Percentiles rank a stretch among this genome's conserved stretches.
These are phyloP conservation scores for Atta texana DNA, from an alignment of 1,140 invertebrate species.

Conservation along the genomic window DNA sequence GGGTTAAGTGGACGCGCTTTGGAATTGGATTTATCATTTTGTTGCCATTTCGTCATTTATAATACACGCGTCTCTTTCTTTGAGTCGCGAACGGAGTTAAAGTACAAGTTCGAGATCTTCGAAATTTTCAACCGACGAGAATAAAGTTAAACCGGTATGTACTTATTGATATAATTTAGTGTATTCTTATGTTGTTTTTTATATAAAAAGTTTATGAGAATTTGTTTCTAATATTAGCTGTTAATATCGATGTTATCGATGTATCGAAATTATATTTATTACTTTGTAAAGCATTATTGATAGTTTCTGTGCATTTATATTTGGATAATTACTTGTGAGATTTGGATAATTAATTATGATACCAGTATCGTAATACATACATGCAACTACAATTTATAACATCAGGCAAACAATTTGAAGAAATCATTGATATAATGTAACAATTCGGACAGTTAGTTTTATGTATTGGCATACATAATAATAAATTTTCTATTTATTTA, in stretches of 20 bases:
- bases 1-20: constrained; percentile 69
- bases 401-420: too few species aligned
- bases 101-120: background rate
- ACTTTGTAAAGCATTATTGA: background rate
- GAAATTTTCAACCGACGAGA: constrained; percentile 5
- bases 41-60: constrained; percentile 32
- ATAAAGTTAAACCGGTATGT: background rate
- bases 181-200: too few species aligned
- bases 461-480: background rate
- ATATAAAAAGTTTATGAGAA: background rate
- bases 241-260: background rate
- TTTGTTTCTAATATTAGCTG: background rate
- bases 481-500: background rate
- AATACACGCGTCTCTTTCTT: constrained; percentile 38
- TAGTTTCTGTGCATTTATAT: too few species aligned
- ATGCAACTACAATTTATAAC: too few species aligned
- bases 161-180: constrained; percentile 16
- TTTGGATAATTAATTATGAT: too few species aligned
- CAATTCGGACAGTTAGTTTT: background rate
- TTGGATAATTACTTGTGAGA: too few species aligned
- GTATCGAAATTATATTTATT: constrained; percentile 2
- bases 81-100: background rate
- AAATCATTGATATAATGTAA: too few species aligned
- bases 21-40: constrained; percentile 48
- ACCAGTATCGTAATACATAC: too few species aligned